Evolutionary conservation across 2,797 vertebrate species (phyloP).

Genomic region (Enteromius unitaeniatus): DNA sequence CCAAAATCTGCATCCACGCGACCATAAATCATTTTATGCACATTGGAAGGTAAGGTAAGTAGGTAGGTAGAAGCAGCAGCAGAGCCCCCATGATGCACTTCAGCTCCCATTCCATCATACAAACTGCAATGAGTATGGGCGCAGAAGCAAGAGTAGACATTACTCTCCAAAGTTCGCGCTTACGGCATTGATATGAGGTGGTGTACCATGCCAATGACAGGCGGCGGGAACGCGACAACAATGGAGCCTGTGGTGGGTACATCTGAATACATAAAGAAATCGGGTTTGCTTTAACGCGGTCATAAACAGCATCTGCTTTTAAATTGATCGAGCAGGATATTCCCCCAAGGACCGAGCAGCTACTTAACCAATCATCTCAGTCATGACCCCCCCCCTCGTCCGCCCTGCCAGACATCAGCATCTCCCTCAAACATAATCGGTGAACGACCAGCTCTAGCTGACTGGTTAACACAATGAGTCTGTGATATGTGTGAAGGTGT

Average conservation of each 20-base stretch:
- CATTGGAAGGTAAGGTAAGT: conserved; percentile 19
- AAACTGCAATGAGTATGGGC: conserved; percentile 21
- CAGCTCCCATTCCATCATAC: conserved; percentile 21
- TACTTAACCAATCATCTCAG: conserved; percentile 59
- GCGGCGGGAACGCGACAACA: conserved; percentile 37
- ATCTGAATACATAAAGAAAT: conserved; percentile 51
- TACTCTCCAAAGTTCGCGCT: conserved; percentile 17
- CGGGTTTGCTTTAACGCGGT: conserved; percentile 17
- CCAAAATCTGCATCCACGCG: conserved; percentile 28
- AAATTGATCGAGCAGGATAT: conserved; percentile 41
- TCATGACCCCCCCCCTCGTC: conserved; percentile 8
- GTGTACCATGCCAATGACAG: conserved; percentile 6
- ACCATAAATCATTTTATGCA: conserved; percentile 10
- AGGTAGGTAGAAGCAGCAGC: conserved; percentile 3
- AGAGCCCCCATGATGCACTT: conserved; percentile 27
- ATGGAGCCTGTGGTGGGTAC: conserved; percentile 33
- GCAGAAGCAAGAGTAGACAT: conserved; percentile 34
- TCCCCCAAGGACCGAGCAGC: conserved; percentile 39
- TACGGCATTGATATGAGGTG: conserved; percentile 1
- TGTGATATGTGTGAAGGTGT: conserved; percentile 41
- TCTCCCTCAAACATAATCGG: conserved; percentile 41
- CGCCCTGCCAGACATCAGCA: conserved; percentile 22
- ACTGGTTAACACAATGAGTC: conserved; percentile 41
- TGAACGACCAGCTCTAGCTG: conserved; percentile 34
- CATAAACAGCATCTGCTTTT: conserved; percentile 12